These are phyloP conservation scores for Acanthopleura granulata DNA, from an alignment of 2,888 invertebrate species.

Conservation along the genomic window DNA sequence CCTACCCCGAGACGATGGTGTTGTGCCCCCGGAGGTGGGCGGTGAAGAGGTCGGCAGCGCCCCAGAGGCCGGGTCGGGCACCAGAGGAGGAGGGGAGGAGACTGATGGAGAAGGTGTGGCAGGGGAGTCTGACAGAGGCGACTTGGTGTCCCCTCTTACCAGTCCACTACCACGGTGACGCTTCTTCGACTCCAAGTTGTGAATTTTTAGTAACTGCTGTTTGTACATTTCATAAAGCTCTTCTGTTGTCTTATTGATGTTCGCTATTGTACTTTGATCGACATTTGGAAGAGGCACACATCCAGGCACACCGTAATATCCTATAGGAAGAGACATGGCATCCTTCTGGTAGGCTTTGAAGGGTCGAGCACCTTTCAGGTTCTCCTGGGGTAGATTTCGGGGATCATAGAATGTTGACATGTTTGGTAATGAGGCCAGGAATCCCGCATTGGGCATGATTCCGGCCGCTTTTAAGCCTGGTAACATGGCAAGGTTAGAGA, in stretches of 20 bases:
- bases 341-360: slow-evolving; percentile 79
- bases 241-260: slow-evolving; percentile 49
- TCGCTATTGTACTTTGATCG: slow-evolving; percentile 46
- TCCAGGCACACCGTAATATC: slow-evolving; percentile 64
- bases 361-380: slow-evolving; percentile 55
- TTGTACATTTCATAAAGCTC: slow-evolving; percentile 60
- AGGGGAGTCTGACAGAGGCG: slow-evolving; percentile 28
- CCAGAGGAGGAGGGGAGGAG: slow-evolving; percentile 9
- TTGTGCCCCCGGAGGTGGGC: slow-evolving; percentile 30
- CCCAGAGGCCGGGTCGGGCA: slow-evolving; percentile 21
- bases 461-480: slow-evolving; percentile 26
- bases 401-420: slow-evolving; percentile 19
- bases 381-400: neutral
- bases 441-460: slow-evolving; percentile 21
- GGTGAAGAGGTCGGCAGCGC: slow-evolving; percentile 28
- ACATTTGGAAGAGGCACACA: slow-evolving; percentile 47
- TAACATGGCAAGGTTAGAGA: slow-evolving; percentile 18
- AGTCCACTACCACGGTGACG: neutral
- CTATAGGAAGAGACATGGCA: slow-evolving; percentile 74
- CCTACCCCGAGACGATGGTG: slow-evolving; percentile 30
- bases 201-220: slow-evolving; percentile 49
- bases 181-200: slow-evolving; percentile 39
- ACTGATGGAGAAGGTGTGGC: slow-evolving; percentile 27
- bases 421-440: slow-evolving; percentile 16
- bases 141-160: neutral